These are phyloP conservation scores for Oceanites oceanicus DNA, from an alignment of 2,113 vertebrate species.

Conservation along the genomic window DNA sequence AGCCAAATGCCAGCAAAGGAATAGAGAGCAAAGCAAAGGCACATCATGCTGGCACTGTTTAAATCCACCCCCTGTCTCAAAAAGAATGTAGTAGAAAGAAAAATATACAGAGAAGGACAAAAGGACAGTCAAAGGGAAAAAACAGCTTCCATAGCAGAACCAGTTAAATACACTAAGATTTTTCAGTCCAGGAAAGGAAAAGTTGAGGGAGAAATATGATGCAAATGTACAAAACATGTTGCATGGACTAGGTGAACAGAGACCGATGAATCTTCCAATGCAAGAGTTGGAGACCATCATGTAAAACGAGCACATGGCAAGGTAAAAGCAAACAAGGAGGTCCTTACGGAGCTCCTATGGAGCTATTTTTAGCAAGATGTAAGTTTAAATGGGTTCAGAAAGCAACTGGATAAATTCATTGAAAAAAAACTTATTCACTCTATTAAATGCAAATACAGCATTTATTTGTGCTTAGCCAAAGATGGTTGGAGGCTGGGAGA, in stretches of 20 bases:
- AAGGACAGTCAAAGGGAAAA: neutral
- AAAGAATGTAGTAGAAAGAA: neutral
- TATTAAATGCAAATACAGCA: neutral
- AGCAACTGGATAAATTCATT: neutral
- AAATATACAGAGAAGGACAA: neutral
- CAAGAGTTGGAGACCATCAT: neutral
- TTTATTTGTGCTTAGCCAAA: neutral
- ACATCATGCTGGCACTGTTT: neutral
- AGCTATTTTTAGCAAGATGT: neutral
- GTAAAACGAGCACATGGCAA: neutral
- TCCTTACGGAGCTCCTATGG: neutral
- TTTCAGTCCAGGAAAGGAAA: neutral
- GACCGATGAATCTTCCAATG: neutral
- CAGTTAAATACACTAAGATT: neutral
- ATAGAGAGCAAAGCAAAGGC: neutral
- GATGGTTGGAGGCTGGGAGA: neutral
- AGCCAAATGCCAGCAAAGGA: neutral
- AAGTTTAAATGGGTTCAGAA: conserved; percentile 7
- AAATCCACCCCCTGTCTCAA: neutral
- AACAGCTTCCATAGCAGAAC: neutral
- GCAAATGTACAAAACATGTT: neutral
- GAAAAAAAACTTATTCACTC: neutral
- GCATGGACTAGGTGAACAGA: neutral
- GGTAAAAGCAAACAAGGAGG: neutral
- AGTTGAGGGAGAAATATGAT: neutral